A percentile compares a stretch with the other conserved stretches of the same genome.
These are phyloP conservation scores for Zaprionus inermis DNA, from an alignment of 1,140 invertebrate species.

Conservation along the genomic window DNA sequence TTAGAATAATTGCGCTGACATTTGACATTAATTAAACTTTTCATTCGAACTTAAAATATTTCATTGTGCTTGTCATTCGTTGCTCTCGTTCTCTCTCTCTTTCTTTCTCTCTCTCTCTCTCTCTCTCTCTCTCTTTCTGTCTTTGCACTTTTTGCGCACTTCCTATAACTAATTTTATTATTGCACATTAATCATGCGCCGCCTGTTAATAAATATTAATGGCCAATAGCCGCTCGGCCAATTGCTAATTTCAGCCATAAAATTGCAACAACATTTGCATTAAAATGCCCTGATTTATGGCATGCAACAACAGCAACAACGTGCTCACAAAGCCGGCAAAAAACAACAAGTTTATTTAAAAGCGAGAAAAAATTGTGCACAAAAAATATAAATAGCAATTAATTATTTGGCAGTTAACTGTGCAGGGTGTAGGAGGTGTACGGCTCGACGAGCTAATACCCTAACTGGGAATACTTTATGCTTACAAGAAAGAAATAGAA, in stretches of 20 bases:
- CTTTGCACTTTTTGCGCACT: constrained; percentile 11
- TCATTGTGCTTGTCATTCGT: constrained; percentile 43
- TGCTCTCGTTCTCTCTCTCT: background rate
- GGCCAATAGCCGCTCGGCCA: constrained; percentile 46
- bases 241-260: constrained; percentile 76
- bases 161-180: constrained; percentile 76
- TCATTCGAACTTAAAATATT: constrained; percentile 61
- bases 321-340: constrained; percentile 25
- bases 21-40: constrained; percentile 73
- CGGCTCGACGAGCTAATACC: constrained; percentile 5
- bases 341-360: constrained; percentile 66
- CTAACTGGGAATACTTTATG: constrained; percentile 6
- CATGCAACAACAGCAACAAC: constrained; percentile 27
- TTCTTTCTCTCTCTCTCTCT: background rate
- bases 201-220: constrained; percentile 81
- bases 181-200: constrained; percentile 73
- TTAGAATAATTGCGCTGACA: constrained; percentile 79
- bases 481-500: too few species aligned
- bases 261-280: constrained; percentile 75
- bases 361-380: constrained; percentile 17
- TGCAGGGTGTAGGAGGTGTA: background rate
- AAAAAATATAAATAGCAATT: constrained; percentile 66
- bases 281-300: constrained; percentile 72
- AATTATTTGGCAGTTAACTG: constrained; percentile 69
- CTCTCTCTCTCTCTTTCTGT: background rate